These are phyloP conservation scores for Sialis lutaria DNA, from an alignment of 2,888 invertebrate species.

Conservation along the genomic window DNA sequence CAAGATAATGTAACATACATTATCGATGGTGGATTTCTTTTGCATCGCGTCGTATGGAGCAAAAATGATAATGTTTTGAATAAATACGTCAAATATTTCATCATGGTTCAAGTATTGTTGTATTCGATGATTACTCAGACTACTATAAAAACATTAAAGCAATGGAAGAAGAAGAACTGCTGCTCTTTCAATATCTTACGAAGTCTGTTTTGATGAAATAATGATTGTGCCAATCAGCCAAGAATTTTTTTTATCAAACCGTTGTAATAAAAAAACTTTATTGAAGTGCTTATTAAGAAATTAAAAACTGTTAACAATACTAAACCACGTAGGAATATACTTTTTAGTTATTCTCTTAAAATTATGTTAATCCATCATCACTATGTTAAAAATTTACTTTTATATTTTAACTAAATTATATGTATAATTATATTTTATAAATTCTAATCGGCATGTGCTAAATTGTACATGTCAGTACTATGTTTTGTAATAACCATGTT, in stretches of 20 bases:
- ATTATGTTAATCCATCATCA: too few species aligned
- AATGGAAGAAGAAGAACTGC: conserved; percentile 19
- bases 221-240: conserved; percentile 16
- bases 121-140: conserved; percentile 19
- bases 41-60: conserved; percentile 18
- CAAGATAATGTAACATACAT: conserved; percentile 13
- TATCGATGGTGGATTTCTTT: conserved; percentile 16
- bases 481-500: too few species aligned
- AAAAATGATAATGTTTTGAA: conserved; percentile 14
- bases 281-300: too few species aligned
- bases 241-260: conserved; percentile 7
- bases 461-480: too few species aligned
- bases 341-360: too few species aligned
- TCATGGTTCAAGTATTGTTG: conserved; percentile 14
- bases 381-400: too few species aligned
- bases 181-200: conserved; percentile 18
- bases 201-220: conserved; percentile 19
- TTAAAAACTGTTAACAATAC: too few species aligned
- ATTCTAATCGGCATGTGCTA: too few species aligned
- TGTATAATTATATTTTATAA: too few species aligned
- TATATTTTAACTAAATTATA: too few species aligned
- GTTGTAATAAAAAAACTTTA: too few species aligned
- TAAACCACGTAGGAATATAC: too few species aligned
- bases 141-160: conserved; percentile 19
- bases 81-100: conserved; percentile 14